Conservation (phyloP, 2,113 vertebrate species). For the Alethe diademata region DNA sequence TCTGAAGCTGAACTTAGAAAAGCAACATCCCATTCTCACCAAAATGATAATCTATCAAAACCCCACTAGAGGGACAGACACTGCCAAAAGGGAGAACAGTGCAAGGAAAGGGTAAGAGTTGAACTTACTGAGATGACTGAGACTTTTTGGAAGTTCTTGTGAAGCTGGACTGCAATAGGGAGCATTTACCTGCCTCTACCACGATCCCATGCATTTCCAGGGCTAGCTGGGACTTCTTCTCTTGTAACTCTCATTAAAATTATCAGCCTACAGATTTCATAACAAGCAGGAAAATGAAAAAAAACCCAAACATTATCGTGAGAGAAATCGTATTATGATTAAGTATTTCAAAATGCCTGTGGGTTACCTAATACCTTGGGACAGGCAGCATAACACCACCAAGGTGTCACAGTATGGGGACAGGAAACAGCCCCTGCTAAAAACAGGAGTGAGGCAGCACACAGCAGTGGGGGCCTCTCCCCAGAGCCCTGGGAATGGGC, state of each 20-base stretch:
- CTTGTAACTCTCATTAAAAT: constrained; percentile 46
- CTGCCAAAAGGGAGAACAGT: not conserved
- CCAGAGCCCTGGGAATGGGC: not conserved
- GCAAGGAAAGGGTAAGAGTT: not conserved
- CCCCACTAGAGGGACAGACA: not conserved
- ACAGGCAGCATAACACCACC: not conserved
- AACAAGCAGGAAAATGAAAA: constrained; percentile 31
- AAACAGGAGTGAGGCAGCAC: rapidly evolving
- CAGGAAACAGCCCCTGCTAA: not conserved
- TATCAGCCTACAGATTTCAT: constrained; percentile 55
- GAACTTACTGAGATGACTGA: constrained; percentile 10
- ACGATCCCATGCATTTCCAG: not conserved
- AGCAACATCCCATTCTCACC: not conserved
- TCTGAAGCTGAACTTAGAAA: not conserved
- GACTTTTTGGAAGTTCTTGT: constrained; percentile 1
- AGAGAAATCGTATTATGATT: not conserved
- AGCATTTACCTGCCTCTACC: not conserved
- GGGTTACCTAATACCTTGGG: constrained; percentile 10
- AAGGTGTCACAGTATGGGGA: not conserved
- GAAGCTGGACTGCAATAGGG: not conserved
- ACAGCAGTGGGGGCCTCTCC: rapidly evolving
- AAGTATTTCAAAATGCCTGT: constrained; percentile 21
- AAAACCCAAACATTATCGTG: not conserved
- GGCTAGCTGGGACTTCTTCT: not conserved
- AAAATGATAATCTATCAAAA: not conserved